These are phyloP conservation scores for Andricus curvator DNA, from an alignment of 2,888 invertebrate species.

Conservation along the genomic window DNA sequence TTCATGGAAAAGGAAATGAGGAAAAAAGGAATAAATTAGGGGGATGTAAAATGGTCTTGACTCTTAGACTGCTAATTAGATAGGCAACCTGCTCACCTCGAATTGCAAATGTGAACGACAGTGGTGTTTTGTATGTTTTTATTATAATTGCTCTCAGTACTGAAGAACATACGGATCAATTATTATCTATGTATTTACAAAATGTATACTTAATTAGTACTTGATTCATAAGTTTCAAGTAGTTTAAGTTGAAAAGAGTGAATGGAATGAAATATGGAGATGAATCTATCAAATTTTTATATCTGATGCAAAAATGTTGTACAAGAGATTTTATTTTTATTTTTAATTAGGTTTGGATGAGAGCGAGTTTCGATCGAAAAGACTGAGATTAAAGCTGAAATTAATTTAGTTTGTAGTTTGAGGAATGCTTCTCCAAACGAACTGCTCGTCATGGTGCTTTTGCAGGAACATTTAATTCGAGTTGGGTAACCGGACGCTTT, in stretches of 20 bases:
- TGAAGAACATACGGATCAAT: too few species aligned
- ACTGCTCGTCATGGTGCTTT: neutral
- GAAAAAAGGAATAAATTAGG: neutral
- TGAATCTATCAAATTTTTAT: neutral
- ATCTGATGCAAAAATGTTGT: neutral
- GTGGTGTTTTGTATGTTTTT: neutral
- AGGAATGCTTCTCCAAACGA: neutral
- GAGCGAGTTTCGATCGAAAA: neutral
- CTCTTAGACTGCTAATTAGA: slow-evolving; percentile 19
- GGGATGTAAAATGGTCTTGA: slow-evolving; percentile 5
- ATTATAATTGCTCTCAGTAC: neutral
- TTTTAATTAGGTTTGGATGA: neutral
- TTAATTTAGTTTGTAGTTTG: slow-evolving; percentile 14
- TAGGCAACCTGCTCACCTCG: slow-evolving; percentile 2
- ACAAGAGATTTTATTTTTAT: neutral
- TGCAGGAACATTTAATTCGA: neutral
- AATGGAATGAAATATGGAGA: neutral
- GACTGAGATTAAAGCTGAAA: neutral
- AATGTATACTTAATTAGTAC: neutral
- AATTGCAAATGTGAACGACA: neutral
- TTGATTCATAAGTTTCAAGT: slow-evolving; percentile 41
- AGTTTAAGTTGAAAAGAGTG: slow-evolving; percentile 9
- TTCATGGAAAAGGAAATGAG: neutral
- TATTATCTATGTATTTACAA: too few species aligned
- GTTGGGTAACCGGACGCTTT: neutral